Evolutionary conservation across 2,888 invertebrate species (phyloP), one percentile per base, ranked within the genome.

Genomic region (Lycophotia porphyrea): DNA sequence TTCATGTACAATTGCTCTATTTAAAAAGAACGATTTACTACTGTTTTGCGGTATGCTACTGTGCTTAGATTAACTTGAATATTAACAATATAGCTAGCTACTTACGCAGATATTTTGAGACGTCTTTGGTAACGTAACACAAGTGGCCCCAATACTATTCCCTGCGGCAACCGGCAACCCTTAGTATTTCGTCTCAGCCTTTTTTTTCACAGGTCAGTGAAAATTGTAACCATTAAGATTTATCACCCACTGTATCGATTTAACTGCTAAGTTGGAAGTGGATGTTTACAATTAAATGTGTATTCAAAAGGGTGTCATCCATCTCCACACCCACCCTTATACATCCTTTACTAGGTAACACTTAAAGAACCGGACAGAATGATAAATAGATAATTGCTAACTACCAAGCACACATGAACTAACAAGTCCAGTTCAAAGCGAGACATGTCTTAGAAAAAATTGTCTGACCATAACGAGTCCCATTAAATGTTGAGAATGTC

Each of bases 401-500:
- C 42, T 81, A 75, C 68, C 44, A 24, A 44, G 71, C 74, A 71
- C 44, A 64, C 67, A 66, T 79, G 7, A 39, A 64, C 27, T 63
- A 71, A 67, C 64, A 63, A 78, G 60, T 74, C 82, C 82, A 80
- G 83, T 72, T 80, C 72, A 78, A 85, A 60, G 68, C 42, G 13
- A 77, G 34, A 52, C 44, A 5, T 18, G 63, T 0, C 49, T 31
- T 49, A 63, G 61, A 82, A 82, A 78, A 82, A 82, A 85, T 61
- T 18, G 79, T 71, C 61, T 74, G 27, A 5, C 58, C 60, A 44
- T 74, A 84, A 71, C 65, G 24, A 78, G 69, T n/a, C 21, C 49
- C 52, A 72, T 70, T 67, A 68, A 76, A 82, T 66, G 75, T 63
- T 44, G 71, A 69, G 52, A 71, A 84, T 71, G 65, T 44, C 47